Evolutionary conservation across 2,113 vertebrate genomes (phyloP), one percentile per base, ranked within the genome.

Genomic region (Vombatus ursinus): DNA sequence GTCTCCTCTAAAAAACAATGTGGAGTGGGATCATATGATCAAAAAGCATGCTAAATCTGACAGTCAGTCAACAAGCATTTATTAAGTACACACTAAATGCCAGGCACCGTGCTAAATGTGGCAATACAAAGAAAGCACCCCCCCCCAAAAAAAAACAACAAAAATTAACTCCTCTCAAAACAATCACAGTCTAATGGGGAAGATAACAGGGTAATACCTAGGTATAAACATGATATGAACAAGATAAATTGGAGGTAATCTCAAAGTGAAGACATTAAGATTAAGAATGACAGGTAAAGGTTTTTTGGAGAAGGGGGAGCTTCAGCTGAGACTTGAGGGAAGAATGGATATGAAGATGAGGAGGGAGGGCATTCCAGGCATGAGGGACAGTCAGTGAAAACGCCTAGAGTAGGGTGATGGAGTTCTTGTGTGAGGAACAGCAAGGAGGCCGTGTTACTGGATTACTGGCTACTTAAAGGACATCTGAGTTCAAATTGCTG

Each of bases 101-200:
- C 11, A 23, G 52, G 37, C 22, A 0, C 8, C 19, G 6, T 50
- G 26, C 47, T 48, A 47, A 77, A 16, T 14, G 19, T 0, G 3
- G 57, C 10, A 49, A 26, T 3, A 11, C 1, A 3, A 51, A 91
- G 48, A 44, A 0, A 0, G 16, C 5, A 68, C 3, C 37, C 52
- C 44, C 7, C 14, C 25, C 54, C 84, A 11, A 57, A n/a, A 28
- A 23, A 53, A 24, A 53, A 52, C 52, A 52, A 19, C 14, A 16
- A 53, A 22, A 37, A 61, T 49, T 5, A 31, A 3, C 11, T 68
- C 2, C 4, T 84, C n/a, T 84, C 10, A 2, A 8, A 28, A 37
- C 26, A 4, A 37, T 0, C 4, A 0, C 0, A 0, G 1, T 1
- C 3, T 19, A 8, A 0, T 3, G 37, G 37, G 52, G 37, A 90